phyloP scores from a whole-genome alignment of 2,888 invertebrate genomes.

The Dorcus parallelipipedus region DNA sequence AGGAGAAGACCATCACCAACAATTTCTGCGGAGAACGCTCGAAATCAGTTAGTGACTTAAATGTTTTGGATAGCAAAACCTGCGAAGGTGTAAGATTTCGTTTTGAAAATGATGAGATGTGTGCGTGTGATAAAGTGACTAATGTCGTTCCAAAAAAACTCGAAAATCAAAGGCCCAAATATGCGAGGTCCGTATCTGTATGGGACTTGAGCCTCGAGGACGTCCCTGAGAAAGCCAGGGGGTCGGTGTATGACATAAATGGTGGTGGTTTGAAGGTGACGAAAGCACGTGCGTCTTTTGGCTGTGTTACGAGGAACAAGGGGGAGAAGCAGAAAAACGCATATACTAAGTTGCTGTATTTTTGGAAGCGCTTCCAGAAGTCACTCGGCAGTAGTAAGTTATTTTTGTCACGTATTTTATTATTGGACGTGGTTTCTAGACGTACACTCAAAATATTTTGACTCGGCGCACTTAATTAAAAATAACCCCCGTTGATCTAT shows the following conservation, averaged over 20 bases:
- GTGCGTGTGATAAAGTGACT: background rate
- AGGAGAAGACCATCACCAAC: too few species aligned
- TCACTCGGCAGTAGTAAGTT: slow-evolving; percentile 32
- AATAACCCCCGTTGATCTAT: too few species aligned
- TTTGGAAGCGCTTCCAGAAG: slow-evolving; percentile 38
- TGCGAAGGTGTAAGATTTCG: too few species aligned
- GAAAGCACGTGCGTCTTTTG: slow-evolving; percentile 16
- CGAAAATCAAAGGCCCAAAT: slow-evolving; percentile 22
- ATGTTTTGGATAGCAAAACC: too few species aligned
- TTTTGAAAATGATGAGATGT: background rate
- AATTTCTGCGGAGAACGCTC: too few species aligned
- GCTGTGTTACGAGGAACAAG: slow-evolving; percentile 15
- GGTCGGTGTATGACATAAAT: background rate
- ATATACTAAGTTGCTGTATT: slow-evolving; percentile 32
- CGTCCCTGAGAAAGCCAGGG: background rate
- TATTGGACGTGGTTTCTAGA: too few species aligned
- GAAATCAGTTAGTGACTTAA: too few species aligned
- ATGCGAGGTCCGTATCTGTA: slow-evolving; percentile 35
- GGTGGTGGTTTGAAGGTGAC: slow-evolving; percentile 13
- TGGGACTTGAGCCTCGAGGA: slow-evolving; percentile 28
- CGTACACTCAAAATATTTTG: too few species aligned
- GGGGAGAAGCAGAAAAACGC: slow-evolving; percentile 23
- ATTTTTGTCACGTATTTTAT: slow-evolving; percentile 3
- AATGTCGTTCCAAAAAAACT: slow-evolving; percentile 13
- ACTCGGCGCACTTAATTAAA: too few species aligned